Percentiles rank a stretch among this genome's conserved stretches.
These are phyloP conservation scores for Pristionchus arcanus DNA, from an alignment of 2,888 invertebrate species.

Conservation along the genomic window DNA sequence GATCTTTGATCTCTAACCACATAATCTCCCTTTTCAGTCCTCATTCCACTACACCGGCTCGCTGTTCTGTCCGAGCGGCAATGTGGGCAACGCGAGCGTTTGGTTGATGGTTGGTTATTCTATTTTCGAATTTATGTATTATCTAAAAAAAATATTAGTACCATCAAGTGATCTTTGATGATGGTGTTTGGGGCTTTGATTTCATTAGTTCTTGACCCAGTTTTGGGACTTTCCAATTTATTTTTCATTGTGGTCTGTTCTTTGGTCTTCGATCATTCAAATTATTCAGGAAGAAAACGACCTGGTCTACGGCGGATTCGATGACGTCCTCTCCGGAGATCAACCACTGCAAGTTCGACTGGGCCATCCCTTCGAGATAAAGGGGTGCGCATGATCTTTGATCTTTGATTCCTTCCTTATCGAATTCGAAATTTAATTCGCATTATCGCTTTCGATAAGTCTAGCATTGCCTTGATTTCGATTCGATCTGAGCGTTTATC, in stretches of 20 bases:
- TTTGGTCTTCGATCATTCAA: not conserved
- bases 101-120: not conserved
- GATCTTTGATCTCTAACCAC: not conserved
- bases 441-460: not conserved
- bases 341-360: constrained; percentile 5
- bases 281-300: constrained; percentile 2
- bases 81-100: constrained; percentile 11
- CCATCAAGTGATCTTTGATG: not conserved
- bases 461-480: not conserved
- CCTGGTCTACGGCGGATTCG: not conserved
- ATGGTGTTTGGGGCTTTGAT: not conserved
- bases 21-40: not conserved
- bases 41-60: constrained; percentile 8
- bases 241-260: not conserved
- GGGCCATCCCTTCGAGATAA: constrained; percentile 15
- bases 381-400: not conserved
- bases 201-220: no score
- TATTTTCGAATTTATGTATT: not conserved
- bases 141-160: not conserved
- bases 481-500: no score
- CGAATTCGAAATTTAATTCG: not conserved
- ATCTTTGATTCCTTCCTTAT: not conserved
- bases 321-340: not conserved
- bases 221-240: no score
- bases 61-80: constrained; percentile 16